Conservation (phyloP, 2,888 invertebrate genomes). For the Lepidocyrtinus sp. region DNA sequence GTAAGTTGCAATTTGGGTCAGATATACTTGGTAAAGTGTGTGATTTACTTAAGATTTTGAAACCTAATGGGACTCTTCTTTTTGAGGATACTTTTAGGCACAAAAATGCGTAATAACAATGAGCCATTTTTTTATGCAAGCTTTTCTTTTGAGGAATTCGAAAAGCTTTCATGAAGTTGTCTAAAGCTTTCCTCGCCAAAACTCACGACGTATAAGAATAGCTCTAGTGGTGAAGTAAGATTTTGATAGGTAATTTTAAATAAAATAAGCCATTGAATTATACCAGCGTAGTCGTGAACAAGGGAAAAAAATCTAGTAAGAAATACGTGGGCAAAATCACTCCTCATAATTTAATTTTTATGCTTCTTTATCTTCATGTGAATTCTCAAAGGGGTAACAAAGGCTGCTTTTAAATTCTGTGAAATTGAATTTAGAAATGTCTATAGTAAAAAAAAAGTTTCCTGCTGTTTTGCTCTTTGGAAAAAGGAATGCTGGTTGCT, state of each 20-base stretch:
- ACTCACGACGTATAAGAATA: no score
- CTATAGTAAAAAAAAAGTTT: background rate
- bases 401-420: background rate
- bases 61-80: background rate
- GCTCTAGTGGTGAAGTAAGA: background rate
- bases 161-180: background rate
- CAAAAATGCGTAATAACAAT: slow-evolving; percentile 20
- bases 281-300: no score
- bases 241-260: background rate
- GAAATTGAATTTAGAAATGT: background rate
- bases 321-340: background rate
- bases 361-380: background rate
- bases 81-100: background rate
- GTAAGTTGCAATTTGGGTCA: background rate
- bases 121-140: no score
- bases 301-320: background rate
- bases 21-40: background rate
- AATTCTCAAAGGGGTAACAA: background rate
- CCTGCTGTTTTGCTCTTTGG: background rate
- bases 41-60: background rate
- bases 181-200: background rate
- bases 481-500: background rate
- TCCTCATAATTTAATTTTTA: background rate
- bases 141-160: background rate
- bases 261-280: background rate